Conservation (phyloP, 2,113 vertebrate species). For the Lucifuga dentata region DNA sequence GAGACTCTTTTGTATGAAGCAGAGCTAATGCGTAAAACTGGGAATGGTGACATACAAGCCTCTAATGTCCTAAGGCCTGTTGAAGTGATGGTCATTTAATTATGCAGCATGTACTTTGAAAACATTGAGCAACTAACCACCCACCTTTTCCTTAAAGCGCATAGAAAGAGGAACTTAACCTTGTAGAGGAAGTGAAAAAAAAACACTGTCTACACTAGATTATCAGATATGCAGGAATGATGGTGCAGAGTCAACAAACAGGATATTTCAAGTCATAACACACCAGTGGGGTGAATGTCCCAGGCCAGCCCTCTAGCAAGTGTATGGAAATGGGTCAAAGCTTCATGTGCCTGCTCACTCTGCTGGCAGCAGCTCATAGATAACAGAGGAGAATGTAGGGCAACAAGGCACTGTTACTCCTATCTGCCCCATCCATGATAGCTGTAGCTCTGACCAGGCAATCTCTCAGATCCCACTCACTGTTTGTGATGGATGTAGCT, state of each 20-base stretch:
- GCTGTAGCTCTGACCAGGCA: neutral
- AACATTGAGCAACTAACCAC: slow-evolving; percentile 14
- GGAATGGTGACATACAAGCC: slow-evolving; percentile 33
- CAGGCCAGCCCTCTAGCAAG: slow-evolving; percentile 58
- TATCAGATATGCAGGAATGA: neutral
- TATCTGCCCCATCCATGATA: slow-evolving; percentile 26
- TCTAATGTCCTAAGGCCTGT: slow-evolving; percentile 19
- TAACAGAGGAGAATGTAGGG: slow-evolving; percentile 58
- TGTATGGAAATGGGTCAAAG: slow-evolving; percentile 73
- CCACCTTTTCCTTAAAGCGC: neutral
- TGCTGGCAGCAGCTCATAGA: slow-evolving; percentile 51
- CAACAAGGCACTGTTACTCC: slow-evolving; percentile 33
- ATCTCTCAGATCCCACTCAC: slow-evolving; percentile 7
- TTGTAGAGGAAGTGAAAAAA: slow-evolving; percentile 20
- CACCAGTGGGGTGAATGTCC: slow-evolving; percentile 52
- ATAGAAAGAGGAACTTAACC: slow-evolving; percentile 11
- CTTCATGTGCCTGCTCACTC: slow-evolving; percentile 38
- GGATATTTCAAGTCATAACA: slow-evolving; percentile 31
- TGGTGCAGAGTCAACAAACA: neutral
- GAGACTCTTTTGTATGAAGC: slow-evolving; percentile 58
- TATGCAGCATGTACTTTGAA: neutral
- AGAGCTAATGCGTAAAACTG: slow-evolving; percentile 40
- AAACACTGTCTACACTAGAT: neutral
- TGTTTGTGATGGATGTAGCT: neutral
- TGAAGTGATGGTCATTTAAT: neutral